Evolutionary conservation across 2,888 invertebrate species (phyloP), one percentile per base, ranked within the genome.

Genomic region (Napeogenes inachia): DNA sequence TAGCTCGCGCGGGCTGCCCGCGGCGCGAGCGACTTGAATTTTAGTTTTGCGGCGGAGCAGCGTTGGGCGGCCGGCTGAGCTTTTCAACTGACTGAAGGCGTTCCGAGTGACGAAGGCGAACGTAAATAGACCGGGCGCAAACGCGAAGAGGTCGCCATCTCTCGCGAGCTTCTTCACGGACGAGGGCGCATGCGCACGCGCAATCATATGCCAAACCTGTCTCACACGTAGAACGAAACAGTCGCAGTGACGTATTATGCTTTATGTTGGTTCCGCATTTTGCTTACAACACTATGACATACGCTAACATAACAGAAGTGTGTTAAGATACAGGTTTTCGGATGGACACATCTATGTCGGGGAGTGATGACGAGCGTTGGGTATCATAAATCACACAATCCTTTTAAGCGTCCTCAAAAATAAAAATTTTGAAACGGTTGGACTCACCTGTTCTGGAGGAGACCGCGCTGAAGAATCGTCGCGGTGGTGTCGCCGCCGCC

Each of bases 401-500:
- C 81, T 76, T 80, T 80, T 81, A 75, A 76, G 70, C 82, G 67
- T 80, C 80, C 65, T 74, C 76, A 70, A 69, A 73, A 75, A 74
- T 63, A 74, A 76, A 78, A 69, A 73, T 75, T 70, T 75, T 66
- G 80, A 75, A 82, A 82, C 79, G 70, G 78, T 80, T 70, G 73
- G 74, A 84, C 90, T 90, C 75, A 89, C 89, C 85, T 89, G 90
- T 80, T 90, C 90, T 63, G 89, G 87, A 67, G 88, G 86, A 74
- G 89, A 89, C 67, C 88, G 88, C 62, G 84, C 79, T 61, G 91
- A 84, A 42, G 90, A 89, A 70, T 89, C 90, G 73, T 89, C 89
- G 74, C 89, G 89, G 69, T 90, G 90, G 71, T 89, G 92, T 82
- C 95, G 94, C 77, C 93, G 93, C 77, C 95, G 93, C 72, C 95